Evolutionary conservation across 1,140 invertebrate genomes (phyloP).

Genomic region (Euglossa dilemma): DNA sequence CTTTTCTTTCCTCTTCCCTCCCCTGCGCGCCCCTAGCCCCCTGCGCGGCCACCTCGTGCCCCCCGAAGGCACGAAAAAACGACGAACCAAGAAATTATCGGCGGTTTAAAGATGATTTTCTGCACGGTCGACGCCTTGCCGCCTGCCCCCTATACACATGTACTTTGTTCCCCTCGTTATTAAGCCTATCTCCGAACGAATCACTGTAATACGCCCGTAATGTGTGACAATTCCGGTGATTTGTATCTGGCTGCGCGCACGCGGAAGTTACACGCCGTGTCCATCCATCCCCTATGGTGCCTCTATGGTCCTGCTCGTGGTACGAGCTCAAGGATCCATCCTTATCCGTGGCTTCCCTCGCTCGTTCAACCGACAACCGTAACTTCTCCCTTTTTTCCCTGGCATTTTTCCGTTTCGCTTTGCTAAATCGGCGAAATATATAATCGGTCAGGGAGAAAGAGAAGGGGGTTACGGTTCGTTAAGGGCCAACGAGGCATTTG

Average conservation of each 20-base stretch:
- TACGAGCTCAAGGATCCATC: too few relatives aligned
- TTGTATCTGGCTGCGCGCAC: conserved; percentile 37
- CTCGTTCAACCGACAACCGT: too few relatives aligned
- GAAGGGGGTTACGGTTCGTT: conserved; percentile 1
- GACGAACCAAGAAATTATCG: conserved; percentile 58
- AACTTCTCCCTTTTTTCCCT: too few relatives aligned
- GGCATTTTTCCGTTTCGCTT: too few relatives aligned
- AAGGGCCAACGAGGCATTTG: conserved; percentile 11
- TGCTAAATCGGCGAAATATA: too few relatives aligned
- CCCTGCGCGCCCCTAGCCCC: neutral
- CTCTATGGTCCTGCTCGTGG: too few relatives aligned
- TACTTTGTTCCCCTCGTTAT: conserved; percentile 63
- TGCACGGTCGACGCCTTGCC: conserved; percentile 69
- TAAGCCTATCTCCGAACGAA: conserved; percentile 57
- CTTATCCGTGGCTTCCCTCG: too few relatives aligned
- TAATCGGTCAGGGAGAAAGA: too few relatives aligned
- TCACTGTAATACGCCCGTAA: conserved; percentile 67
- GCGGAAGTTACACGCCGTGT: conserved; percentile 20
- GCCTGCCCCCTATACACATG: conserved; percentile 49
- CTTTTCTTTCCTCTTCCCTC: neutral
- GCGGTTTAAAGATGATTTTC: conserved; percentile 68
- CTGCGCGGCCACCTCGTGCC: neutral
- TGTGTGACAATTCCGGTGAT: conserved; percentile 67
- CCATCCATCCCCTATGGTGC: too few relatives aligned
- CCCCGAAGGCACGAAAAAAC: conserved; percentile 8